Evolutionary conservation across 2,113 vertebrate genomes (phyloP), one percentile per base, ranked within the genome.

Genomic region (Callionymus lyra): DNA sequence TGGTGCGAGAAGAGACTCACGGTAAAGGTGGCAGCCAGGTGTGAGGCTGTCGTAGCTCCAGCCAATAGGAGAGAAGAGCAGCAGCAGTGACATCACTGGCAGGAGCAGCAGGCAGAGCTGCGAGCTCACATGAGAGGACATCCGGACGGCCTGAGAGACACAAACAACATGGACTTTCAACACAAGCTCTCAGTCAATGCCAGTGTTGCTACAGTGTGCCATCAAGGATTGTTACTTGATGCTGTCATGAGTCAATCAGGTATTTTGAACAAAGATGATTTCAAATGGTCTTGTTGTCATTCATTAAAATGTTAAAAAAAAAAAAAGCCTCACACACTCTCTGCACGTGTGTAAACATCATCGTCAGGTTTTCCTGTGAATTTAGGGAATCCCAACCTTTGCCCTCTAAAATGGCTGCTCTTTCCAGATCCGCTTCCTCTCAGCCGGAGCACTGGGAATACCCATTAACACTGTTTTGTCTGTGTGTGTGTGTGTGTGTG

Each of bases 11-110:
- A n/a, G n/a, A n/a, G 8, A 45, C 90, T 88, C 61, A 93, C 89
- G 71, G 58, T 86, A 82, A 12, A 91, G 68, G 69, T 89, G 83
- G 51, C 90, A 94, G 42, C 90, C 91, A 0, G 87, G 87, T 35
- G 50, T 39, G 47, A 73, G 50, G 16, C 44, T 44, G 8, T 85
- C 77, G 0, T 21, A 33, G 47, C 74, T 85, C 76, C 74, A 55
- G 40, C 63, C 63, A 14, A 74, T 59, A 1, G 72, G 70, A 16
- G 59, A 76, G 52, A 81, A 61, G 62, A 83, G 21, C 44, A 84
- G 51, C 61, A 85, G 45, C 50, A 84, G 65, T 14, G 75, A 63
- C 49, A 79, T 54, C 53, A 79, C 50, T 9, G 72, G 80, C 35
- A 84, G 34, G 18, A 66, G 39, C 53, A 82, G 65, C 44, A 85